A percentile compares a stretch with the other conserved stretches of the same genome.
phyloP scores from a whole-genome alignment of 1,140 invertebrate species.

The Eubasilissa regina region DNA sequence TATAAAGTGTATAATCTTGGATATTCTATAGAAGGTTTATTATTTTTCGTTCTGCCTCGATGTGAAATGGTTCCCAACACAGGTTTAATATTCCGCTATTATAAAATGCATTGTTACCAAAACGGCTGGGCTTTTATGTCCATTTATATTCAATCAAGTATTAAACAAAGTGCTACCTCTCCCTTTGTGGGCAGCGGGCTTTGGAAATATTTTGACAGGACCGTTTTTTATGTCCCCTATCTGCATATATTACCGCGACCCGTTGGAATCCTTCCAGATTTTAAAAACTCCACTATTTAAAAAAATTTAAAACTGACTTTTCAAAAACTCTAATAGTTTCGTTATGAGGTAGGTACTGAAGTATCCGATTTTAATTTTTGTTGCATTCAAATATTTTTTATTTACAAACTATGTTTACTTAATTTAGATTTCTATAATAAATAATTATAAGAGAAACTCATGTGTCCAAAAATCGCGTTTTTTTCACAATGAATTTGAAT shows the following conservation, averaged over 20 bases:
- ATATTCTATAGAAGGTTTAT: not conserved
- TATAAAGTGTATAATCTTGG: not conserved
- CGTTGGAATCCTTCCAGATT: conserved; percentile 10
- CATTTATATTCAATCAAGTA: conserved; percentile 45
- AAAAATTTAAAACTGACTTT: no score
- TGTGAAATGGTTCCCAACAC: conserved; percentile 7
- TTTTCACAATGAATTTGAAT: no score
- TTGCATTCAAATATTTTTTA: no score
- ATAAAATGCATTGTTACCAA: conserved; percentile 42
- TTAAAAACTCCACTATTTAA: not conserved
- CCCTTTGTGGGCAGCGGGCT: conserved; percentile 36
- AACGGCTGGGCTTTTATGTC: conserved; percentile 14
- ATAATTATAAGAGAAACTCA: no score
- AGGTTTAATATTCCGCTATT: conserved; percentile 4
- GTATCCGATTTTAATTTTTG: no score
- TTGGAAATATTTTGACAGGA: conserved; percentile 53
- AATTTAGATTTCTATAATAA: no score
- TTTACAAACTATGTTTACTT: no score
- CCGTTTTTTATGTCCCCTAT: conserved; percentile 43
- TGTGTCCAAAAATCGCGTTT: no score
- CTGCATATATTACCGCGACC: conserved; percentile 45
- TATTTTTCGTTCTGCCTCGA: conserved; percentile 13
- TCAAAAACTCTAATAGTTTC: no score
- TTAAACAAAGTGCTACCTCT: conserved; percentile 49
- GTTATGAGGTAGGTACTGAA: no score